Evolutionary conservation across 2,113 vertebrate genomes (phyloP).

Genomic region (Maccullochella peelii): DNA sequence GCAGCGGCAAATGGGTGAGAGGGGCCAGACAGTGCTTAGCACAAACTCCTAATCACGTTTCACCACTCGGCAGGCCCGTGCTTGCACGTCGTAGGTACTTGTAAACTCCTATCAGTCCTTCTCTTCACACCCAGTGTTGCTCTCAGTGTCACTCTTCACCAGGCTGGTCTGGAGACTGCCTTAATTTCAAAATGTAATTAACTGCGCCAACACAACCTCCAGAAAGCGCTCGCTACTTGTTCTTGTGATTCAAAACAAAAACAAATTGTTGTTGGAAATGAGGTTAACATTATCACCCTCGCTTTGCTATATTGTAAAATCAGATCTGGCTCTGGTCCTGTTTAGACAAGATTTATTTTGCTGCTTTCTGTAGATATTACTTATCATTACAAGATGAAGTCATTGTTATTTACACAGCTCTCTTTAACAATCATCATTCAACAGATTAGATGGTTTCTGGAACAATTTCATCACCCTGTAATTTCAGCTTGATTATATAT

Average conservation of each 20-base stretch:
- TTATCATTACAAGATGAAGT: neutral
- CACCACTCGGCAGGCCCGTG: conserved; percentile 85
- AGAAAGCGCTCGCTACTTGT: conserved; percentile 27
- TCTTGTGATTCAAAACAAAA: conserved; percentile 65
- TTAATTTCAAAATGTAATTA: conserved; percentile 91
- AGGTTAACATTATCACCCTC: conserved; percentile 49
- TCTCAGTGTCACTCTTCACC: conserved; percentile 87
- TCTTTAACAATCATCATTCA: neutral
- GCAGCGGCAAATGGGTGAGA: conserved; percentile 61
- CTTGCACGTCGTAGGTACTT: conserved; percentile 89
- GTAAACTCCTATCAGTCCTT: conserved; percentile 89
- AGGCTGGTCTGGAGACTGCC: conserved; percentile 81
- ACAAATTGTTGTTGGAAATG: conserved; percentile 72
- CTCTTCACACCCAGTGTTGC: conserved; percentile 88
- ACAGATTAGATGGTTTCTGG: neutral
- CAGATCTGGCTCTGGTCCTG: conserved; percentile 9
- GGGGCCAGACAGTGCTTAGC: conserved; percentile 84
- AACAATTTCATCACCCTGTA: neutral
- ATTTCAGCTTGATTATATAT: neutral
- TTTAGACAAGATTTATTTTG: conserved; percentile 8
- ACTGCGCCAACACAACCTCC: conserved; percentile 76
- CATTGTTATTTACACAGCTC: neutral
- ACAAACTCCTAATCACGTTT: conserved; percentile 84
- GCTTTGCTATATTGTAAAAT: conserved; percentile 23
- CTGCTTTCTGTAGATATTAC: neutral